These are phyloP conservation scores for Lumbricus terrestris DNA, from an alignment of 2,888 invertebrate species.

Conservation along the genomic window DNA sequence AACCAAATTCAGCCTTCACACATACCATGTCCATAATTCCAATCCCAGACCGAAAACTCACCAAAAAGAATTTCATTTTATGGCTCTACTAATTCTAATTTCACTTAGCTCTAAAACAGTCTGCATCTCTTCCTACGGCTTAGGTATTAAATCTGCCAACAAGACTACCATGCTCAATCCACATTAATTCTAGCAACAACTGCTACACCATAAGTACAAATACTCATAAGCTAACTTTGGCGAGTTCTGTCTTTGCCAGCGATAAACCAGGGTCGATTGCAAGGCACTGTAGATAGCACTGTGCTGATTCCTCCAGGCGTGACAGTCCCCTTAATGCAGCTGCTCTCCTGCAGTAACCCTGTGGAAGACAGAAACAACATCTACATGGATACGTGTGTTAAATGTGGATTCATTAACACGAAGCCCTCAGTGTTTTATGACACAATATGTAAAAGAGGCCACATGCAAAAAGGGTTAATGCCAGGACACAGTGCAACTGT, in stretches of 20 bases:
- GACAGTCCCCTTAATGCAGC: slow-evolving; percentile 64
- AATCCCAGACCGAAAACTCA: background rate
- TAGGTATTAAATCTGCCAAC: background rate
- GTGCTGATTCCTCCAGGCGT: slow-evolving; percentile 66
- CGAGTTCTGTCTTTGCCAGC: slow-evolving; percentile 63
- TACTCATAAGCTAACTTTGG: slow-evolving; percentile 59
- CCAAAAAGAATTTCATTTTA: too few species aligned
- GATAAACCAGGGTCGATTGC: slow-evolving; percentile 64
- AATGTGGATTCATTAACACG: too few species aligned
- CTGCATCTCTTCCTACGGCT: background rate
- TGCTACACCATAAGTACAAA: background rate
- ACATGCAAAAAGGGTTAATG: too few species aligned
- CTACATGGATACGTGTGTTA: too few species aligned
- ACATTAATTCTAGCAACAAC: background rate
- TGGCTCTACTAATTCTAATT: too few species aligned
- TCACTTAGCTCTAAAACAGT: background rate
- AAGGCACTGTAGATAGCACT: slow-evolving; percentile 65
- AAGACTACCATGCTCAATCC: background rate
- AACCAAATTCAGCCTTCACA: background rate
- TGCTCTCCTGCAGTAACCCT: slow-evolving; percentile 50
- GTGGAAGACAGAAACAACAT: background rate
- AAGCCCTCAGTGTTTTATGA: too few species aligned
- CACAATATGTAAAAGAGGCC: too few species aligned
- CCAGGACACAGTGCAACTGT: too few species aligned
- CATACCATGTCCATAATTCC: background rate